Evolutionary conservation across 2,797 vertebrate genomes (phyloP).

Genomic region (Gallirallus australis): DNA sequence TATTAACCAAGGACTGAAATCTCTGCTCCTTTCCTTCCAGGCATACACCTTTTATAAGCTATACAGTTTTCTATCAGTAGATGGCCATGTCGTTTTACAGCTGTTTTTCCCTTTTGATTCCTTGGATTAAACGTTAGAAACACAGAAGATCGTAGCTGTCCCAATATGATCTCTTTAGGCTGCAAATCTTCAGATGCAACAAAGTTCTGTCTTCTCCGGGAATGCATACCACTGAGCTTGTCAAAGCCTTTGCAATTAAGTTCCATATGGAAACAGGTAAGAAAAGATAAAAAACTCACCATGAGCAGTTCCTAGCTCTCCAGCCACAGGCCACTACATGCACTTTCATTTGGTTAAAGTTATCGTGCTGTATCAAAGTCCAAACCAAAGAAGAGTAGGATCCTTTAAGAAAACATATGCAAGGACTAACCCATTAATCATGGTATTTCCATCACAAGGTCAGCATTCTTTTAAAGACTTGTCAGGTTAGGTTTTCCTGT

Average conservation of each 20-base stretch:
- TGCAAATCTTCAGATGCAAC: background rate
- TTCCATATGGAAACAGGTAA: background rate
- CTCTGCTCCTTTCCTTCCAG: background rate
- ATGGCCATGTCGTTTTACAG: slow-evolving; percentile 28
- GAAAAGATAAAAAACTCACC: background rate
- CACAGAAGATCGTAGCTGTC: background rate
- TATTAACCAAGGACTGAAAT: background rate
- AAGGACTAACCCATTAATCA: background rate
- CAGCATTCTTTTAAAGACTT: background rate
- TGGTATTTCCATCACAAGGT: background rate
- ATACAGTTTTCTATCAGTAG: slow-evolving; percentile 48
- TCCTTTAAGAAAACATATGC: background rate
- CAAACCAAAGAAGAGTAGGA: background rate
- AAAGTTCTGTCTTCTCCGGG: background rate
- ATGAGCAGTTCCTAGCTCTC: background rate
- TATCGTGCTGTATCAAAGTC: background rate
- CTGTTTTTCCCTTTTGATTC: background rate
- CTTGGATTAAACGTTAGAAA: background rate
- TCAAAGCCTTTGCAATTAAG: background rate
- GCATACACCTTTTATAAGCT: background rate
- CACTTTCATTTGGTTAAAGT: background rate
- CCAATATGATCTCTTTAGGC: background rate
- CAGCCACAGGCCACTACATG: background rate
- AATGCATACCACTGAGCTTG: background rate
- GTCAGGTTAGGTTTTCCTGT: background rate